Conservation (phyloP, 2,888 invertebrate genomes). For the Auanema sp. region DNA sequence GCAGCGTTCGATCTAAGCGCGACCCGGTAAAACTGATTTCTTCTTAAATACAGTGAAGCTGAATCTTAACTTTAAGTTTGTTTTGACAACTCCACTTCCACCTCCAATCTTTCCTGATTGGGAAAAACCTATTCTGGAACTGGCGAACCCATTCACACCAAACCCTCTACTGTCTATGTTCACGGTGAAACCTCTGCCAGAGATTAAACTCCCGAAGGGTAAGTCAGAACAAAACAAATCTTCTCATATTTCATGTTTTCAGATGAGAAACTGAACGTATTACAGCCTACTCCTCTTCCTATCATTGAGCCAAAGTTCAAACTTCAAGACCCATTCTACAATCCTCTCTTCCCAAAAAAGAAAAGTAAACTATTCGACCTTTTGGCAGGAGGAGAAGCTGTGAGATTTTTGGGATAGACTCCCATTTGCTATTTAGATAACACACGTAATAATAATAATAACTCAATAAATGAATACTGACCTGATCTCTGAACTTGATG, state of each 20-base stretch:
- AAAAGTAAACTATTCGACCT: slow-evolving; percentile 51
- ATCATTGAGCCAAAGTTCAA: slow-evolving; percentile 29
- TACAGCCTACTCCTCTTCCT: slow-evolving; percentile 9
- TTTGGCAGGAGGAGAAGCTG: slow-evolving; percentile 45
- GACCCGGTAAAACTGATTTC: slow-evolving; percentile 6
- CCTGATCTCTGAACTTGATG: slow-evolving; percentile 32
- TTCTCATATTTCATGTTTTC: background rate
- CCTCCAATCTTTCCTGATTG: slow-evolving; percentile 31
- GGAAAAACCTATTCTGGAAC: slow-evolving; percentile 33
- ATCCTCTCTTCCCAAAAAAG: slow-evolving; percentile 49
- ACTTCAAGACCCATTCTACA: slow-evolving; percentile 56
- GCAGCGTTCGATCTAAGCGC: background rate
- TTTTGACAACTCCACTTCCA: slow-evolving; percentile 27
- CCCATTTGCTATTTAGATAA: slow-evolving; percentile 5
- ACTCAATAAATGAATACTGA: slow-evolving; percentile 11
- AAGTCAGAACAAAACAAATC: background rate
- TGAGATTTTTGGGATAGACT: slow-evolving; percentile 34
- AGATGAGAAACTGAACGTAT: slow-evolving; percentile 13
- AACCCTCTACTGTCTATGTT: slow-evolving; percentile 53
- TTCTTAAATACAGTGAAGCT: background rate
- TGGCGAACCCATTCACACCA: slow-evolving; percentile 50
- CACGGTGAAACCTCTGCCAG: slow-evolving; percentile 38
- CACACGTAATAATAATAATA: slow-evolving; percentile 14
- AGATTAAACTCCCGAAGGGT: slow-evolving; percentile 21
- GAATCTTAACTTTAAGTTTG: background rate